Conservation (phyloP, 2,113 vertebrate species). For the Plestiodon gilberti region DNA sequence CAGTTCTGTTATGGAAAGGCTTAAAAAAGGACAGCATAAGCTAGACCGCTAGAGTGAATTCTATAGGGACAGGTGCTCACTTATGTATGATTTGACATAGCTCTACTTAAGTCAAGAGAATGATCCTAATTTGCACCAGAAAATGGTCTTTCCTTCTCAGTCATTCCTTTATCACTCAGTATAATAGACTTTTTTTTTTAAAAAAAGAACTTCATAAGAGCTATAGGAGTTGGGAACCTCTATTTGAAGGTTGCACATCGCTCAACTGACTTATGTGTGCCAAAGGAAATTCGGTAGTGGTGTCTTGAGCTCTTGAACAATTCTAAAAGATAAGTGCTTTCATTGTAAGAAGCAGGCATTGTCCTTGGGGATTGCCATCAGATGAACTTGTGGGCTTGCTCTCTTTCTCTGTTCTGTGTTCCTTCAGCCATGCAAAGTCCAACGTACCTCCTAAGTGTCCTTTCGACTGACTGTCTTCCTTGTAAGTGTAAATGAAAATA, state of each 20-base stretch:
- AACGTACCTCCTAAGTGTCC: slow-evolving; percentile 49
- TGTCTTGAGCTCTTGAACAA: slow-evolving; percentile 20
- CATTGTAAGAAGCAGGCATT: slow-evolving; percentile 40
- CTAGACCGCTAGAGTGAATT: neutral
- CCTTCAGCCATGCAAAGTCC: slow-evolving; percentile 39
- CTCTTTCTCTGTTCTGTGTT: slow-evolving; percentile 21
- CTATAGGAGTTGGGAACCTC: neutral
- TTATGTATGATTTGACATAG: neutral
- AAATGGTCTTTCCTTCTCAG: neutral
- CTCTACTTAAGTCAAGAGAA: neutral
- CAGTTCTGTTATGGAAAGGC: neutral
- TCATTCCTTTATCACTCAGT: neutral
- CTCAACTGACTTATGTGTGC: neutral
- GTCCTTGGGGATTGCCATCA: slow-evolving; percentile 33
- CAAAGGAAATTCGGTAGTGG: slow-evolving; percentile 17
- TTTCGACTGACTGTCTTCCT: slow-evolving; percentile 15
- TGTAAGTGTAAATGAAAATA: slow-evolving; percentile 44
- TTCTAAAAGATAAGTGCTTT: slow-evolving; percentile 35
- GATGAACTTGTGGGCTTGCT: slow-evolving; percentile 4
- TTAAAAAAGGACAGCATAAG: neutral
- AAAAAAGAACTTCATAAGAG: slow-evolving; percentile 11
- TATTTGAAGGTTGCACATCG: neutral
- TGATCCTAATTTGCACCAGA: neutral
- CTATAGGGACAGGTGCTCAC: neutral
- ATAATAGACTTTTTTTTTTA: neutral